Evolutionary conservation across 2,113 vertebrate genomes (phyloP).

Genomic region (Syngnathus floridae): DNA sequence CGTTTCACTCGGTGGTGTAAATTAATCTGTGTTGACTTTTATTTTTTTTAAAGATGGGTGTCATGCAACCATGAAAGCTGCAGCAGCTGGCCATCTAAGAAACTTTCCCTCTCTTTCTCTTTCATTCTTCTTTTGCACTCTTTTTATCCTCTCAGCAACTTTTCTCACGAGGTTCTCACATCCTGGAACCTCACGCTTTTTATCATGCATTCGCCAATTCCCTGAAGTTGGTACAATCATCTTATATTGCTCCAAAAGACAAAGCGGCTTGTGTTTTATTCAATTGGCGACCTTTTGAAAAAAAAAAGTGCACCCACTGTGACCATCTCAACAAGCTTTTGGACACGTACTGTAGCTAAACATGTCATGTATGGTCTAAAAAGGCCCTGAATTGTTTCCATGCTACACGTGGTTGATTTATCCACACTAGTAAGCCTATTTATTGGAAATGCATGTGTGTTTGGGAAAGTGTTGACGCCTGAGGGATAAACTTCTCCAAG

Average conservation of each 20-base stretch:
- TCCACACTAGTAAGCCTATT: constrained; percentile 29
- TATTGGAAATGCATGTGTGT: constrained; percentile 33
- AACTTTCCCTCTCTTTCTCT: constrained; percentile 46
- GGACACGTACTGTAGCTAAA: neutral
- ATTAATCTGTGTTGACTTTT: constrained; percentile 48
- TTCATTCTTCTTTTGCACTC: constrained; percentile 32
- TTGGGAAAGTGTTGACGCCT: constrained; percentile 45
- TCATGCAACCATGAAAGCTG: constrained; percentile 45
- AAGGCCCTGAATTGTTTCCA: constrained; percentile 29
- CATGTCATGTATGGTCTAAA: constrained; percentile 14
- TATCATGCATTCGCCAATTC: constrained; percentile 50
- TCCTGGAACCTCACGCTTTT: constrained; percentile 63
- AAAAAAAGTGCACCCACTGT: constrained; percentile 13
- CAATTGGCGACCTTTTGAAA: constrained; percentile 36
- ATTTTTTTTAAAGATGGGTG: constrained; percentile 38
- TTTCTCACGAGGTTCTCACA: constrained; percentile 63
- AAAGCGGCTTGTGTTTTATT: constrained; percentile 57
- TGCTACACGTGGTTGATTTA: constrained; percentile 32
- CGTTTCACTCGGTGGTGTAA: constrained; percentile 24
- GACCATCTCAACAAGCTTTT: constrained; percentile 6
- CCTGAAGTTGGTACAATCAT: constrained; percentile 36
- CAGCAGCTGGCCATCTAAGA: constrained; percentile 57
- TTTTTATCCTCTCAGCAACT: constrained; percentile 43
- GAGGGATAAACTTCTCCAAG: constrained; percentile 32
- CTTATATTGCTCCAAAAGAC: constrained; percentile 44